Percentiles rank a stretch among this genome's conserved stretches.
phyloP scores from a whole-genome alignment of 2,113 vertebrate genomes.

The Cygnus buccinator region DNA sequence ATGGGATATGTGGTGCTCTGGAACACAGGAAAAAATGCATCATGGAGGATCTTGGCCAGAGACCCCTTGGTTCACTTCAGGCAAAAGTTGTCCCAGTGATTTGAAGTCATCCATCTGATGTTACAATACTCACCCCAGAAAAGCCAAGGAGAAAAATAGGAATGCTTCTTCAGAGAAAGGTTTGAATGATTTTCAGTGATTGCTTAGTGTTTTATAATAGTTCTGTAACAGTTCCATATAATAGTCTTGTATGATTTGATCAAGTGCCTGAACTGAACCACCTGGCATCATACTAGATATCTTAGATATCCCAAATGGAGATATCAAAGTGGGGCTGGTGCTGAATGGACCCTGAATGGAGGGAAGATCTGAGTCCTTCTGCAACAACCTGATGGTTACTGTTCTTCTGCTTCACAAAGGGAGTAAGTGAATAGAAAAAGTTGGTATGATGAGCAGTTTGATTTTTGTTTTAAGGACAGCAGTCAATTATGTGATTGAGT shows the following conservation, averaged over 20 bases:
- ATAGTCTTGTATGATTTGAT: not conserved
- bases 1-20: not conserved
- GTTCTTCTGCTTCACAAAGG: not conserved
- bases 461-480: not conserved
- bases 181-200: not conserved
- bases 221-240: not conserved
- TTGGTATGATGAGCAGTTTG: not conserved
- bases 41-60: not conserved
- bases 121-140: not conserved
- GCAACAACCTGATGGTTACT: not conserved
- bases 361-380: not conserved
- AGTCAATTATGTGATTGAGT: not conserved
- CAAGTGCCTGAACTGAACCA: not conserved
- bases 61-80: not conserved
- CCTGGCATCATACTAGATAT: not conserved
- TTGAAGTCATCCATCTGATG: not conserved
- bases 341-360: rapidly evolving
- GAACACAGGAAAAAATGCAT: not conserved
- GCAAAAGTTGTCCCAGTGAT: not conserved
- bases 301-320: not conserved
- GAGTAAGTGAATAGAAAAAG: not conserved
- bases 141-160: not conserved
- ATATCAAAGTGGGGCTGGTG: rapidly evolving
- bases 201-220: not conserved
- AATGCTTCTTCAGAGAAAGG: not conserved